Evolutionary conservation across 2,797 vertebrate species (phyloP).

Genomic region (Aldrovandia affinis): DNA sequence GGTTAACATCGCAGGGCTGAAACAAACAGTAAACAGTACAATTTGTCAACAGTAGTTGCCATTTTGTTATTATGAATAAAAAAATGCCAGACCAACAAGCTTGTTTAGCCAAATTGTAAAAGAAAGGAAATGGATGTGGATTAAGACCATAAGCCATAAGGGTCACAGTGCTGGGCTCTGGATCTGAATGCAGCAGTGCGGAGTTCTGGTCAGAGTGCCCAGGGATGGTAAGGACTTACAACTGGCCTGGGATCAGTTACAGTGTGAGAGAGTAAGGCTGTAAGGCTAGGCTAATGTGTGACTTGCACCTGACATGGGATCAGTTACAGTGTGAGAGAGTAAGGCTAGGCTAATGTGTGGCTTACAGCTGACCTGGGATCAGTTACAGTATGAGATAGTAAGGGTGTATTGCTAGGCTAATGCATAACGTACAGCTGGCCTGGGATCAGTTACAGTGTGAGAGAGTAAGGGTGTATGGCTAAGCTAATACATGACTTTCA

Average conservation of each 20-base stretch:
- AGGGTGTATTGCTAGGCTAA: background rate
- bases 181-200: too few species aligned
- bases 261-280: background rate
- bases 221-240: too few species aligned
- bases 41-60: background rate
- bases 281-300: background rate
- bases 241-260: background rate
- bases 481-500: background rate
- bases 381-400: background rate
- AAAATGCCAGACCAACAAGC: background rate
- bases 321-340: background rate
- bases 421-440: too few species aligned
- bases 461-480: background rate
- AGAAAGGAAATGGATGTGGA: background rate
- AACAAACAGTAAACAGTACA: background rate
- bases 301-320: too few species aligned
- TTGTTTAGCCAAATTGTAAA: background rate
- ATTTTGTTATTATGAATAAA: background rate
- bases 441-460: too few species aligned
- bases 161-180: background rate
- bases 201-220: too few species aligned
- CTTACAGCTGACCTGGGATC: too few species aligned
- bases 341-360: background rate
- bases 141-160: background rate
- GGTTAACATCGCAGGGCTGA: slow-evolving; percentile 67